phyloP scores from a whole-genome alignment of 1,140 invertebrate species.

The Trichonephila inaurata region DNA sequence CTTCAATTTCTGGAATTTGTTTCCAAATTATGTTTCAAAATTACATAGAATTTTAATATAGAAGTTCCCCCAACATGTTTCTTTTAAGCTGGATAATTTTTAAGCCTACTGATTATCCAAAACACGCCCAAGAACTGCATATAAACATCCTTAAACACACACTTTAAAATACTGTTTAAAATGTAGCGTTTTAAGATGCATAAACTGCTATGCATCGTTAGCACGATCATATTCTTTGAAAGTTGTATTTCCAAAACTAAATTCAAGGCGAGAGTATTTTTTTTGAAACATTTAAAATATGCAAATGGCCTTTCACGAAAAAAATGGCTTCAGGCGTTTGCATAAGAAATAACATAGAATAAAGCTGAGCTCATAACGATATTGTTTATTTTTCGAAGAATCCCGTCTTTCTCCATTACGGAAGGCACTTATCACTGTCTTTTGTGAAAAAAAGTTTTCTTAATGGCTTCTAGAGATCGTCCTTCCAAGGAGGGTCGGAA shows the following conservation, averaged over 20 bases:
- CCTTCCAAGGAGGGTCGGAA: background rate
- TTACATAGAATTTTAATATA: too few relatives aligned
- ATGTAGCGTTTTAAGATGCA: background rate
- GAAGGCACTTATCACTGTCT: conserved; percentile 14
- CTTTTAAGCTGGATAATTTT: too few relatives aligned
- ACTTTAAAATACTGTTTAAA: too few relatives aligned
- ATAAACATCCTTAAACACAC: too few relatives aligned
- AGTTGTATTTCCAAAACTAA: background rate
- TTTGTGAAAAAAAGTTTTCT: background rate
- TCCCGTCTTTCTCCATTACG: conserved; percentile 36
- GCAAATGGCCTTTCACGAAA: background rate
- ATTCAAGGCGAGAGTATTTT: background rate
- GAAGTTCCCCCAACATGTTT: too few relatives aligned
- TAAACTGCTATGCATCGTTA: background rate
- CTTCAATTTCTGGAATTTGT: too few relatives aligned
- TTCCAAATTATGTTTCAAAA: too few relatives aligned
- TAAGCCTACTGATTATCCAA: too few relatives aligned
- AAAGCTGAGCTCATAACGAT: background rate
- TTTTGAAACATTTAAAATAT: conserved; percentile 8
- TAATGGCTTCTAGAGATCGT: background rate
- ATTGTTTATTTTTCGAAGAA: conserved; percentile 17
- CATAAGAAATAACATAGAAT: conserved; percentile 4
- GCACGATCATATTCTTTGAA: background rate
- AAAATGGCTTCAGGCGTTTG: background rate
- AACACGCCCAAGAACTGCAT: too few relatives aligned